Percentiles rank a stretch among this genome's conserved stretches.
Evolutionary conservation across 2,797 vertebrate species (phyloP).

Genomic region (Enteromius anoplus): DNA sequence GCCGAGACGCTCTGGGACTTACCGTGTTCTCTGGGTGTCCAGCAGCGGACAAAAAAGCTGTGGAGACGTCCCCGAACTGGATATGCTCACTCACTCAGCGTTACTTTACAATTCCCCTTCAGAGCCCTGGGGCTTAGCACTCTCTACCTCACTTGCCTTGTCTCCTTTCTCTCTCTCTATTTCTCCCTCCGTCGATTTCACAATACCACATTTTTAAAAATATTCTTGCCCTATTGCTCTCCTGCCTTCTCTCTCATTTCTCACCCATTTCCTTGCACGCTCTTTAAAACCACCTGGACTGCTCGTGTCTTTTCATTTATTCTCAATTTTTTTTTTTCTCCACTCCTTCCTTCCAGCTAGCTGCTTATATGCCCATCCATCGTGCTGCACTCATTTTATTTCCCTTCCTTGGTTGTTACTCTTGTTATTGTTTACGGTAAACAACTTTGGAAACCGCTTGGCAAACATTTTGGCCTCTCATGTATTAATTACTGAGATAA

Average conservation of each 20-base stretch:
- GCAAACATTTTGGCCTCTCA: slow-evolving; percentile 68
- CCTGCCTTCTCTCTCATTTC: slow-evolving; percentile 24
- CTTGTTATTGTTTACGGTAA: slow-evolving; percentile 60
- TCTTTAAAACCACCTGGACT: slow-evolving; percentile 32
- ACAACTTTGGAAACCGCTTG: slow-evolving; percentile 70
- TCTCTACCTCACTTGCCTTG: slow-evolving; percentile 82
- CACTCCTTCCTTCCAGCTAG: slow-evolving; percentile 18
- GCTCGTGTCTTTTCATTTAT: slow-evolving; percentile 34
- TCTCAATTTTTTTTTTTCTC: background rate
- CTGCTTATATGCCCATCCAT: background rate
- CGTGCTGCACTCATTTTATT: slow-evolving; percentile 5
- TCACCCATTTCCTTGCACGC: slow-evolving; percentile 27
- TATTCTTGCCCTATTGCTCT: slow-evolving; percentile 31
- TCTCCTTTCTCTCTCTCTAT: slow-evolving; percentile 71
- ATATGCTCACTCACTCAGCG: slow-evolving; percentile 91
- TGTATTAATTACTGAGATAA: slow-evolving; percentile 72
- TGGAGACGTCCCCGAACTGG: slow-evolving; percentile 86
- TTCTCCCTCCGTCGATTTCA: slow-evolving; percentile 28
- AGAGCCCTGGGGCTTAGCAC: slow-evolving; percentile 86
- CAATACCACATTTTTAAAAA: slow-evolving; percentile 39
- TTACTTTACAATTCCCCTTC: slow-evolving; percentile 92
- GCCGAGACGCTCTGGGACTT: slow-evolving; percentile 85
- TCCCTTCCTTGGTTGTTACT: slow-evolving; percentile 66
- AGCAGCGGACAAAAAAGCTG: slow-evolving; percentile 78
- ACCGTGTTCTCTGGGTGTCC: slow-evolving; percentile 87